Conservation (phyloP, 2,797 vertebrate species). For the Leptoclinus maculatus region DNA sequence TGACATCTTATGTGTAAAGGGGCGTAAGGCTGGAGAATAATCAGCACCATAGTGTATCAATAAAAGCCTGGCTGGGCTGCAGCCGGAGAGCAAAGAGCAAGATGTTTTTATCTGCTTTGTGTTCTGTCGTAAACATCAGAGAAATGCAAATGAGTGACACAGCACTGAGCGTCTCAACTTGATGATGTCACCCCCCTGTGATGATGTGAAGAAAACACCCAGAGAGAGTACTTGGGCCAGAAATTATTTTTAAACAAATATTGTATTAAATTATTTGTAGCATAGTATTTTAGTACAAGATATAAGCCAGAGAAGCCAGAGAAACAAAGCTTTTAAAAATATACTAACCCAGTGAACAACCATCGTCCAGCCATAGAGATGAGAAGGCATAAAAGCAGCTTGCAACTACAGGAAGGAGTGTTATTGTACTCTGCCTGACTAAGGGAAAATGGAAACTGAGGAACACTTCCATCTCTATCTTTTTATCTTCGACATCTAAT, state of each 20-base stretch:
- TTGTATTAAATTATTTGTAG: not conserved
- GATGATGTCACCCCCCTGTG: constrained; percentile 22
- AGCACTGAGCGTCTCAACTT: not conserved
- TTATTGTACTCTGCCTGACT: constrained; percentile 26
- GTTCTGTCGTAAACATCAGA: constrained; percentile 29
- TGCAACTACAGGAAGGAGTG: constrained; percentile 11
- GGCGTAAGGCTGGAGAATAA: constrained; percentile 3
- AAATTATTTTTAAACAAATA: not conserved
- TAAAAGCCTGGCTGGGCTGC: constrained; percentile 20
- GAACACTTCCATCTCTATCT: not conserved
- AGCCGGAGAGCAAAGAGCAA: constrained; percentile 4
- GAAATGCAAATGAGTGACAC: constrained; percentile 10
- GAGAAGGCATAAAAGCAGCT: constrained; percentile 9
- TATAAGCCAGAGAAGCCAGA: not conserved
- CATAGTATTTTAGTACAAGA: not conserved
- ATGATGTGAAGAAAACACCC: constrained; percentile 5
- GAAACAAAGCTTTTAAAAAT: constrained; percentile 28
- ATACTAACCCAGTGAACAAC: constrained; percentile 12
- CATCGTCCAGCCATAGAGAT: constrained; percentile 13
- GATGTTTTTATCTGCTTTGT: constrained; percentile 7
- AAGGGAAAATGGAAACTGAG: constrained; percentile 9
- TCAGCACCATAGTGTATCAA: constrained; percentile 6
- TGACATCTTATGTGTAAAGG: constrained; percentile 50
- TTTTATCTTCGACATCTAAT: not conserved
- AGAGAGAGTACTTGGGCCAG: not conserved